Conservation (phyloP, 2,888 invertebrate genomes). For the Morpho deidamia region DNA sequence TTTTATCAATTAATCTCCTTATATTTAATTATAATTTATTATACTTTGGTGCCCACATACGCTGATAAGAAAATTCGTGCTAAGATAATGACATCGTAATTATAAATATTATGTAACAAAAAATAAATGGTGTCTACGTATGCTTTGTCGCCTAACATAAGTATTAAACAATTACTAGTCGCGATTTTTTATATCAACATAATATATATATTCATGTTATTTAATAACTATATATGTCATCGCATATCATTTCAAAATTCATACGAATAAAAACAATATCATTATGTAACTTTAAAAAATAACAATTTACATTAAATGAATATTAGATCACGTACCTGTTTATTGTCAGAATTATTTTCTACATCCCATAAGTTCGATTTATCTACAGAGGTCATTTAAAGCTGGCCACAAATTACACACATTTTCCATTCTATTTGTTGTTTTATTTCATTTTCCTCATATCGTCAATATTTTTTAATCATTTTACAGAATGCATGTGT, state of each 20-base stretch:
- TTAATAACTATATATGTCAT: conserved; percentile 21
- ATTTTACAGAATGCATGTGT: no score
- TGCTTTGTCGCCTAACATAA: conserved; percentile 29
- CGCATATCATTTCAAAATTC: conserved; percentile 30
- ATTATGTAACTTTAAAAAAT: neutral
- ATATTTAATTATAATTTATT: neutral
- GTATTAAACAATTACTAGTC: conserved; percentile 33
- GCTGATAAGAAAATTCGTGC: conserved; percentile 1
- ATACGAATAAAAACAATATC: conserved; percentile 1
- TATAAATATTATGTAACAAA: conserved; percentile 1
- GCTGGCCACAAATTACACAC: conserved; percentile 42
- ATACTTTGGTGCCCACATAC: conserved; percentile 11
- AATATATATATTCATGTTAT: conserved; percentile 16
- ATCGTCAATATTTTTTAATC: neutral
- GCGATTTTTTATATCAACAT: conserved; percentile 26
- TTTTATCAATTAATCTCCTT: conserved; percentile 1
- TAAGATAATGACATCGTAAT: neutral
- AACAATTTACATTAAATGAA: neutral
- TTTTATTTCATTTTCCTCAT: conserved; percentile 33
- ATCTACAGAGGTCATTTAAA: conserved; percentile 37
- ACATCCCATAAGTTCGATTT: conserved; percentile 39
- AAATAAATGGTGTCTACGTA: conserved; percentile 26
- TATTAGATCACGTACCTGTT: conserved; percentile 35
- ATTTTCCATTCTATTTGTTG: conserved; percentile 28
- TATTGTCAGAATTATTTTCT: conserved; percentile 32